Evolutionary conservation across 2,888 invertebrate genomes (phyloP), one percentile per base, ranked within the genome.

Genomic region (Odontocerum albicorne): DNA sequence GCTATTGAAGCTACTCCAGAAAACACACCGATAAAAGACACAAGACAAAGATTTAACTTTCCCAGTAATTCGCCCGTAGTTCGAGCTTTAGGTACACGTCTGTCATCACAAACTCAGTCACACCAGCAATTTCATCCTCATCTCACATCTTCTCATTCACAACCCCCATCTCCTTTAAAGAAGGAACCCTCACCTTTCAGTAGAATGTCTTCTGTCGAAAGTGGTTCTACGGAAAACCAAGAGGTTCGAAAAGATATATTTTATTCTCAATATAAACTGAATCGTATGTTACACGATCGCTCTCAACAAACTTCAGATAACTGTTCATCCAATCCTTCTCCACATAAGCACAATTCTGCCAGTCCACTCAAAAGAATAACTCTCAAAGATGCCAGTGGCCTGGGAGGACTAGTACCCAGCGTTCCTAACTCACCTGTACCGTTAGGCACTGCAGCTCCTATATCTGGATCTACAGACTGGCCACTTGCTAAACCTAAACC

Each of bases 1-100:
- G 92, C 91, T 20, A 87, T 92, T 52, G 92, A 92, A 74, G 92
- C 92, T 2, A 92, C 92, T 4, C 92, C 92, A 1, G 92, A 92
- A 75, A 92, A 91, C 40, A 92, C 92, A 32, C 92, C 92, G 2
- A 81, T 90, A 16, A 89, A 81, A 65, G 53, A 59, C 16, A 74
- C 72, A 22, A 70, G 72, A 59, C 70, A 72, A 3, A 70, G 69
- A 55, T 75, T 75, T 63, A 72, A 74, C 32, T 75, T 80, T 63
- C 81, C 84, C 43, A 67, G 78, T 20, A 84, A 83, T 63, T 84
- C 87, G 27, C 77, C 80, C 62, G 85, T 86, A 15, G 87, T 84
- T 43, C 83, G 87, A 47, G 85, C 86, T 43, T 77, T 88, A 57
- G 79, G 73, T 47, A 73, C 71, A 1, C 67, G 46, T 71, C 77